These are phyloP conservation scores for Sogatella furcifera DNA, from an alignment of 1,140 invertebrate genomes.

Conservation along the genomic window DNA sequence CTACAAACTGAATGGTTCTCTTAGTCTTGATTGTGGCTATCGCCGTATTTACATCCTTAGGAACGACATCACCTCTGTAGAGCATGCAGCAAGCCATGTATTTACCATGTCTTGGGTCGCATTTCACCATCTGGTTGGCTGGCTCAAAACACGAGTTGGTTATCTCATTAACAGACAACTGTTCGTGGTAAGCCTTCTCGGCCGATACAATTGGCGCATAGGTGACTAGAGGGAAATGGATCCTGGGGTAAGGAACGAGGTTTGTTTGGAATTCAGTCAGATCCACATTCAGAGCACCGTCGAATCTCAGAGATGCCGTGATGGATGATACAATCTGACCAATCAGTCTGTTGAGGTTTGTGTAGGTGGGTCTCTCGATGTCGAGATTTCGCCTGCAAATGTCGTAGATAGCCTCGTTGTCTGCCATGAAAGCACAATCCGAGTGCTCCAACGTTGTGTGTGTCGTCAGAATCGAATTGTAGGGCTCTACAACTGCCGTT, in stretches of 20 bases:
- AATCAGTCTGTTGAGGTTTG: constrained; percentile 68
- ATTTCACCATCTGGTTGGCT: constrained; percentile 70
- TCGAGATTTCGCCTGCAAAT: constrained; percentile 82
- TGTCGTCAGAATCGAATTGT: constrained; percentile 51
- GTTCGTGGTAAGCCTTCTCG: constrained; percentile 52
- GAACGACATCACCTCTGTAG: constrained; percentile 54
- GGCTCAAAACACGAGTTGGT: constrained; percentile 61
- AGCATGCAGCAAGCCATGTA: constrained; percentile 75
- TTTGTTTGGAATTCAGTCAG: constrained; percentile 80
- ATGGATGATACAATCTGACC: constrained; percentile 76
- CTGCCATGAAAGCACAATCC: constrained; percentile 63
- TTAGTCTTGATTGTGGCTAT: constrained; percentile 71
- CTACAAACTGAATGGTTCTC: constrained; percentile 46
- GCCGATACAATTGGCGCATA: constrained; percentile 53
- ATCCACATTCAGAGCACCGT: constrained; percentile 81
- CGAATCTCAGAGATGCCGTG: constrained; percentile 76
- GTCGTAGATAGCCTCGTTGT: constrained; percentile 86
- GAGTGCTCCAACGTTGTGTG: constrained; percentile 52
- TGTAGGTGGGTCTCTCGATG: constrained; percentile 78
- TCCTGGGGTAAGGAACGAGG: constrained; percentile 74
- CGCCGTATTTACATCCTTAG: constrained; percentile 73
- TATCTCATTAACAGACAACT: constrained; percentile 48
- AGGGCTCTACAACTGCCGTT: constrained; percentile 58
- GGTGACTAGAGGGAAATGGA: constrained; percentile 58
- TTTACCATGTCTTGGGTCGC: constrained; percentile 65